A percentile compares a stretch with the other conserved stretches of the same genome.
These are phyloP conservation scores for Musca vetustissima DNA, from an alignment of 1,140 invertebrate species.

Conservation along the genomic window DNA sequence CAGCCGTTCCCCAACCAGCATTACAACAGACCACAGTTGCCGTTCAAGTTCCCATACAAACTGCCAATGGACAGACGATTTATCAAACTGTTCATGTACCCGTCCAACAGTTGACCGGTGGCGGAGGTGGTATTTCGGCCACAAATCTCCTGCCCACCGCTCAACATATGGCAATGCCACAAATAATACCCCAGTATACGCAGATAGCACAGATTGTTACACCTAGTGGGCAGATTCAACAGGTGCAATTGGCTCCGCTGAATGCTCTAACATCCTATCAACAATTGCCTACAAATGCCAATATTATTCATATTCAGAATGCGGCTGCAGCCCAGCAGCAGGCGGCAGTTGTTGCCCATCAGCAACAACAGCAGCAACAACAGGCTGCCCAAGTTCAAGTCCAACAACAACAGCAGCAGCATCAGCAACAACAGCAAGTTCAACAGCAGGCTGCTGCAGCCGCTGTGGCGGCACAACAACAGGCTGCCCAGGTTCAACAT, in stretches of 20 bases:
- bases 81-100: slow-evolving; percentile 93
- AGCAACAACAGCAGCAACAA: slow-evolving; percentile 39
- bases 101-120: slow-evolving; percentile 70
- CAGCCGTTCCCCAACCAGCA: slow-evolving; percentile 64
- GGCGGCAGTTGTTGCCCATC: slow-evolving; percentile 5
- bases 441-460: background rate
- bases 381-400: slow-evolving; percentile 48
- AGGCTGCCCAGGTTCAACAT: slow-evolving; percentile 45
- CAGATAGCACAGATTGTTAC: slow-evolving; percentile 84
- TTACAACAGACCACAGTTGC: slow-evolving; percentile 82
- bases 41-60: slow-evolving; percentile 88
- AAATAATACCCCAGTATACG: slow-evolving; percentile 75
- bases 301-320: slow-evolving; percentile 53
- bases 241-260: slow-evolving; percentile 69
- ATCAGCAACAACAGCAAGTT: slow-evolving; percentile 31
- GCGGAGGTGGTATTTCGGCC: slow-evolving; percentile 33
- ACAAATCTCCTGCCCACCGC: slow-evolving; percentile 45
- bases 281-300: slow-evolving; percentile 55
- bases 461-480: slow-evolving; percentile 30
- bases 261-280: slow-evolving; percentile 55
- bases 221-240: slow-evolving; percentile 83
- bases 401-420: slow-evolving; percentile 41
- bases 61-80: slow-evolving; percentile 83
- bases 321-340: slow-evolving; percentile 27
- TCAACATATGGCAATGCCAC: slow-evolving; percentile 56